Percentiles rank a stretch among this genome's conserved stretches.
phyloP scores from a whole-genome alignment of 2,888 invertebrate genomes.

The Dicyrtomina minuta region DNA sequence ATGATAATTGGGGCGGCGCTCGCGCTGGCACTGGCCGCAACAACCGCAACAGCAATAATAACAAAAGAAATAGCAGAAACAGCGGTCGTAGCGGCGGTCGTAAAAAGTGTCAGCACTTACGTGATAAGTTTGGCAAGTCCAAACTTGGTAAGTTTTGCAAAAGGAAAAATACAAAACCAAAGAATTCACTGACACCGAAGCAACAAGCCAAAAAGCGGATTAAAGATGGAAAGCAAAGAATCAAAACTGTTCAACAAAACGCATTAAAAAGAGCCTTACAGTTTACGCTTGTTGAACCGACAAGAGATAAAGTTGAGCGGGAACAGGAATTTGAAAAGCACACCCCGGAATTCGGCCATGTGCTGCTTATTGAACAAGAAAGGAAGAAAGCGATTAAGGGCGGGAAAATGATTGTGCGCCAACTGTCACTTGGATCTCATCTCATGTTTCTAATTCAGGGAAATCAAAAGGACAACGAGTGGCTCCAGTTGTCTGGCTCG shows the following conservation, averaged over 20 bases:
- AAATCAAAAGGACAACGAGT: no score
- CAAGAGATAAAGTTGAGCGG: no score
- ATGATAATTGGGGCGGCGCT: no score
- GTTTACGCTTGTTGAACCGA: not conserved
- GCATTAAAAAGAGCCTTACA: not conserved
- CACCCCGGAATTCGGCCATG: not conserved
- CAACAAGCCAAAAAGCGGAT: not conserved
- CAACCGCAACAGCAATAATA: not conserved
- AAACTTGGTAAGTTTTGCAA: not conserved
- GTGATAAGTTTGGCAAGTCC: not conserved
- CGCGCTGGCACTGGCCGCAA: no score
- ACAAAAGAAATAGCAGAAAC: not conserved
- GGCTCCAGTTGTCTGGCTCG: slow-evolving; percentile 1
- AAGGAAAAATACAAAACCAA: not conserved
- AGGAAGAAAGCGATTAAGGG: not conserved
- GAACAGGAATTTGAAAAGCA: no score
- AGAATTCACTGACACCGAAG: not conserved
- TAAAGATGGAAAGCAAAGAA: no score
- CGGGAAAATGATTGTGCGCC: no score
- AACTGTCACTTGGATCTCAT: not conserved
- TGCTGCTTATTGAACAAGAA: not conserved
- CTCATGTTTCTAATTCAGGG: not conserved
- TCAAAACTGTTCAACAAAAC: not conserved
- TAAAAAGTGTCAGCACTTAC: no score
- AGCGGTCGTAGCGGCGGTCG: no score